Evolutionary conservation across 2,113 vertebrate genomes (phyloP), one percentile per base, ranked within the genome.

Genomic region (Paratilapia polleni): DNA sequence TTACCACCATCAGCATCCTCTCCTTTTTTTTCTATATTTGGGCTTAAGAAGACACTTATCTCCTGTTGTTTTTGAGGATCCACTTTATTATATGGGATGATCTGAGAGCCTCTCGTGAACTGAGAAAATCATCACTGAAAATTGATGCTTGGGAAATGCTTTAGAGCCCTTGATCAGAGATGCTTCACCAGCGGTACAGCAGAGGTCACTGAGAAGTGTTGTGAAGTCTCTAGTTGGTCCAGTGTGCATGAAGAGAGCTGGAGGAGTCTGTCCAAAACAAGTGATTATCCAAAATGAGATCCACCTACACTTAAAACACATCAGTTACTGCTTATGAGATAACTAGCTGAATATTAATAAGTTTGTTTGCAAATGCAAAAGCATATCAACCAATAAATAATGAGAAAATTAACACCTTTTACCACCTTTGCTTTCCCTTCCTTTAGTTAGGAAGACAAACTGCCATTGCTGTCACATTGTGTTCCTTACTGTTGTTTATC

Each of bases 31-130:
- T 11, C 36, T 26, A 19, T 77, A 83, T 70, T 36, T 82, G 56
- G 77, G 80, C 41, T 85, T 26, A 41, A 64, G 80, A 87, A 87
- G 77, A 80, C 58, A 78, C 83, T 90, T 43, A 78, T 75, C 57
- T 78, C 15, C 24, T 63, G 78, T 80, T 83, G 38, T 78, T 82
- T 81, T 58, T 11, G 34, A 93, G 89, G 81, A 82, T 81, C 78
- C 84, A 86, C 90, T 94, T 89, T 62, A 88, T 94, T 91, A 87
- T 56, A 78, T 82, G 84, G 87, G 88, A 56, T 82, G 22, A 86
- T 78, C 59, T 56, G 70, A 94, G 88, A 79, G 87, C 70, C 89
- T 84, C 93, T 93, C 20, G 19, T 85, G 36, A 85, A 68, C 41
- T 7, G 70, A 82, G 88, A 82, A 90, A 89, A 83, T 82, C 57